Base-by-base conservation (phyloP, 1,140 invertebrate genomes). In the Drosophila watanabei region DNA sequence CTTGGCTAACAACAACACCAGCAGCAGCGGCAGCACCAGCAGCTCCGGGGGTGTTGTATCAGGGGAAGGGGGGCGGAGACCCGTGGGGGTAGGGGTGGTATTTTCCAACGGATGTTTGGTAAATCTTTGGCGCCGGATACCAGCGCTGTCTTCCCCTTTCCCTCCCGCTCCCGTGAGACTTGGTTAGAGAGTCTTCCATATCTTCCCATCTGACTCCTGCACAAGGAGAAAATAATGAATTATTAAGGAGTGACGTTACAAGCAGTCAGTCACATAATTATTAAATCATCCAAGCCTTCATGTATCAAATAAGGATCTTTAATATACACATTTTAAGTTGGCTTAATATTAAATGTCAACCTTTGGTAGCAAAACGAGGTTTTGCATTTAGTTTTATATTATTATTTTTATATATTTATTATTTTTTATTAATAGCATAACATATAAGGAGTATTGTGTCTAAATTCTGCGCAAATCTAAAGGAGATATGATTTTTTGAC, bases 61-160 rank as follows among this genome's bases (percentile, higher is more conserved):
- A 2, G n/a, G 20, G 57, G 41, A 10, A 5, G 30, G 16, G 24
- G 24, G 1, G 24, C 24, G 24, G 24, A 3, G 24, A n/a, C 10
- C 1, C 18, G 41, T 20, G 45, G 54, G 43, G 28, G 37, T 7
- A 8, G 20, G 46, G 49, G 49, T 18, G 49, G 35, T 57, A 73
- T 84, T 88, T 88, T 88, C 57, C 65, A 83, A 57, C 85, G 85
- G 85, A 88, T 88, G 85, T 89, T 89, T 89, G 83, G 81, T 80
- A 89, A 88, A 88, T 88, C 86, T 88, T 88, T 72, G 77, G 73
- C 85, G 86, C 85, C 85, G 85, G 85, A 88, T 89, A 72, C 85
- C 83, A 79, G 76, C 78, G 59, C 68, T 77, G 81, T 77, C 48
- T 45, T 66, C 56, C 54, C 62, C 51, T 10, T 51, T 51, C 3